Evolutionary conservation across 2,797 vertebrate genomes (phyloP).

Genomic region (Halcyon badia): DNA sequence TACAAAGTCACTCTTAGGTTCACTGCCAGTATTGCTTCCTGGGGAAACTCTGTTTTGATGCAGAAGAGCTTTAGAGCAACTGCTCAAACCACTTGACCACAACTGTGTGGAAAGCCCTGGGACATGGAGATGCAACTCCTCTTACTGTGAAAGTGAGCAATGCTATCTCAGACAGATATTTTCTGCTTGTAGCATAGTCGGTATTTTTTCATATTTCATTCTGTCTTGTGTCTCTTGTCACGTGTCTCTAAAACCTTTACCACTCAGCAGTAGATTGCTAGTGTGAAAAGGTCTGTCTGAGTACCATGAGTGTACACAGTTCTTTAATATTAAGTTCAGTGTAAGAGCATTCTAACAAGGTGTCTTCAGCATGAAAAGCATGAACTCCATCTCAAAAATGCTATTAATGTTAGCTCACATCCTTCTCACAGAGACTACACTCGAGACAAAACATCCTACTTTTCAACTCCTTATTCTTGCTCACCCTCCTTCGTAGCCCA

Average conservation of each 20-base stretch:
- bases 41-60: not conserved
- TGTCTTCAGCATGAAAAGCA: not conserved
- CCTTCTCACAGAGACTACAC: not conserved
- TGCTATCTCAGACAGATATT: not conserved
- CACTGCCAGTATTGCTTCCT: not conserved
- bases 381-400: not conserved
- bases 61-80: not conserved
- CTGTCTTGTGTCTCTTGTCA: not conserved
- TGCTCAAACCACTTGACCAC: not conserved
- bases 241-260: not conserved
- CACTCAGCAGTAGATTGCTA: not conserved
- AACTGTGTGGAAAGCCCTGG: not conserved
- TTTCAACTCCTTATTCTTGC: conserved; percentile 16
- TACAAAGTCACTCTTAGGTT: not conserved
- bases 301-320: rapidly evolving
- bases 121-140: not conserved
- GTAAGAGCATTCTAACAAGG: not conserved
- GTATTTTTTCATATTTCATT: not conserved
- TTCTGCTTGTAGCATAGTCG: not conserved
- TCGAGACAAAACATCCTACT: conserved; percentile 29
- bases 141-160: not conserved
- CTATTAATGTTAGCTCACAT: not conserved
- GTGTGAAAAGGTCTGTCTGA: not conserved
- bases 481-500: not conserved
- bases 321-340: not conserved